Evolutionary conservation across 2,888 invertebrate species (phyloP).

Genomic region (Macrophya alboannulata): DNA sequence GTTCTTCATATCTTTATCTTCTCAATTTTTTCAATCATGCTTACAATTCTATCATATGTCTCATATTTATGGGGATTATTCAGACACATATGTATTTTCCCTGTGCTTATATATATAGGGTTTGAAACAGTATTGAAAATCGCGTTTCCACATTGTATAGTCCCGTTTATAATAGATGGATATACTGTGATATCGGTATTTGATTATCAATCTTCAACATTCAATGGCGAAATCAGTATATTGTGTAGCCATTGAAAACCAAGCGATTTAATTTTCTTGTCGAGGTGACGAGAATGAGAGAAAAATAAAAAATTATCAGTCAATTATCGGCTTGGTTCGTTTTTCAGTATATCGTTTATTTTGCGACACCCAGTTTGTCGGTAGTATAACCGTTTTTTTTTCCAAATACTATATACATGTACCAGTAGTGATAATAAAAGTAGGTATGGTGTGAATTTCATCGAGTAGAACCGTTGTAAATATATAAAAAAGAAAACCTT

Average conservation of each 20-base stretch:
- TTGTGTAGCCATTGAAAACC: neutral
- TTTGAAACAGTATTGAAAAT: neutral
- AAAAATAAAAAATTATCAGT: neutral
- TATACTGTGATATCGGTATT: neutral
- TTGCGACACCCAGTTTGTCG: conserved; percentile 13
- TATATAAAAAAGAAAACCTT: neutral
- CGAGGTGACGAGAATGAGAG: neutral
- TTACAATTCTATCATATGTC: neutral
- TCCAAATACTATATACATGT: neutral
- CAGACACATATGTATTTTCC: neutral
- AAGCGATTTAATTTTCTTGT: neutral
- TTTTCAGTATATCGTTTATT: neutral
- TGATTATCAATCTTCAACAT: neutral
- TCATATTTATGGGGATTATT: neutral
- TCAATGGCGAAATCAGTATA: neutral
- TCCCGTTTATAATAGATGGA: neutral
- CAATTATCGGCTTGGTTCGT: neutral
- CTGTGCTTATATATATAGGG: neutral
- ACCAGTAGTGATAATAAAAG: neutral
- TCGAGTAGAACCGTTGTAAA: neutral
- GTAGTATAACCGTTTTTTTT: neutral
- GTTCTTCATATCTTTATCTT: neutral
- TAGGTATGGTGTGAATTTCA: conserved; percentile 2
- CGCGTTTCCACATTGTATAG: neutral
- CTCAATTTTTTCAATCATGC: neutral